Conservation (phyloP, 1,140 invertebrate species). For the Microvelia longipes region DNA sequence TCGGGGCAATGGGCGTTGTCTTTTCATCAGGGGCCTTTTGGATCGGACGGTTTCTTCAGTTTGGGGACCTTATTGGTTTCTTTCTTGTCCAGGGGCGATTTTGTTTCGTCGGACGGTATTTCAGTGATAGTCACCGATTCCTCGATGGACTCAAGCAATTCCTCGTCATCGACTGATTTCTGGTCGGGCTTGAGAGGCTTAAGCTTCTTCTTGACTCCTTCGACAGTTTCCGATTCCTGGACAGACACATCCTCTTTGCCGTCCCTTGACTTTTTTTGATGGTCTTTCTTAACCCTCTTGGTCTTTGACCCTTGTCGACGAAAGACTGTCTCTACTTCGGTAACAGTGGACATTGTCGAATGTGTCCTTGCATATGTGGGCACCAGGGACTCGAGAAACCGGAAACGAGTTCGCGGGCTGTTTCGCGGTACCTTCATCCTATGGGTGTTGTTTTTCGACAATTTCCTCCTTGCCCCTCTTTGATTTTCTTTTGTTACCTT, state of each 20-base stretch:
- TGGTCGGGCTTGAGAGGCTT: slow-evolving; percentile 7
- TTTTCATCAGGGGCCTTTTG: slow-evolving; percentile 7
- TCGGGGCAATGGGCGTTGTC: slow-evolving; percentile 11
- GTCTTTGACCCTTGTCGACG: slow-evolving; percentile 18
- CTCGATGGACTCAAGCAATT: slow-evolving; percentile 11
- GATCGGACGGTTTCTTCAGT: slow-evolving; percentile 13
- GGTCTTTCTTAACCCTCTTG: slow-evolving; percentile 12
- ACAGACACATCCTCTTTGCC: slow-evolving; percentile 20
- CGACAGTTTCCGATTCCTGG: slow-evolving; percentile 13
- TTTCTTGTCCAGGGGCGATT: slow-evolving; percentile 1
- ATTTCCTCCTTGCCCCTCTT: slow-evolving; percentile 10
- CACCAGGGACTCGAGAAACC: slow-evolving; percentile 12
- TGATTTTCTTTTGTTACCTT: slow-evolving; percentile 19
- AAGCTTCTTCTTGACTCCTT: slow-evolving; percentile 12
- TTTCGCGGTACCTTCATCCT: slow-evolving; percentile 12
- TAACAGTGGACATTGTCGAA: slow-evolving; percentile 27
- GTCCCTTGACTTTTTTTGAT: slow-evolving; percentile 14
- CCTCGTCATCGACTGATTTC: slow-evolving; percentile 9
- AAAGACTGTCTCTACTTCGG: slow-evolving; percentile 27
- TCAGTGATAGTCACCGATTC: slow-evolving; percentile 21
- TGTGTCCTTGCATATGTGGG: slow-evolving; percentile 17
- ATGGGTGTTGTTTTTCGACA: slow-evolving; percentile 6
- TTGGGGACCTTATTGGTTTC: slow-evolving; percentile 12
- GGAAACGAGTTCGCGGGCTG: slow-evolving; percentile 8
- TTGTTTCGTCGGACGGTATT: slow-evolving; percentile 20